Base-by-base conservation (phyloP, 2,797 vertebrate genomes). In the Buphagus erythrorhynchus region DNA sequence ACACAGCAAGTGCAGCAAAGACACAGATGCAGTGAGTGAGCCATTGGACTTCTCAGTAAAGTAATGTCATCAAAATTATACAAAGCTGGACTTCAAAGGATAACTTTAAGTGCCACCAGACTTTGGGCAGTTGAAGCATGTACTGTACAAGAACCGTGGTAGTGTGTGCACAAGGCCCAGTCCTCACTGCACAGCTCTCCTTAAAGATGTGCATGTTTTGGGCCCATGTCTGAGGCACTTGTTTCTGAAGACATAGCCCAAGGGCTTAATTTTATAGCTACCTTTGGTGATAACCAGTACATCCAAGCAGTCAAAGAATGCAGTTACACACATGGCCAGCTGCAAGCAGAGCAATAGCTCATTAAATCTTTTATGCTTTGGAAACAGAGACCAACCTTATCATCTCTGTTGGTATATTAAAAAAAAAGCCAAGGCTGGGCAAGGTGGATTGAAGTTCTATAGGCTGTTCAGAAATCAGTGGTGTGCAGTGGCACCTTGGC, bases 191-290 rank as follows among this genome's bases (percentile, higher is more conserved):
- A 62, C 66, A 82, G 55, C 48, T 63, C 43, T 51, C 62, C 76
- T 65, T 43, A 22, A 40, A 46, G 85, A 73, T 49, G 40, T 81
- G 66, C 46, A n/a, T 84, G 46, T 58, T 83, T 86, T 93, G 49
- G 65, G 80, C 58, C 29, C 29, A 10, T 14, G 72, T 63, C 29
- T 63, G 77, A 88, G 84, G 35, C 86, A 97, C 88, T 63, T 97
- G 76, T 67, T 95, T 88, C 82, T 74, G 67, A 89, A 94, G 80
- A 79, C 0, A 1, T 36, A 69, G 45, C 88, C 59, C 45, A 22
- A 18, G 74, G 90, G 67, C 57, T 85, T 74, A 82, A 49, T 82
- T 96, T 97, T 97, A 95, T 76, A 93, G 86, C 90, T 92, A 21
- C 42, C 61, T 75, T 77, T 69, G 36, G 74, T 79, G 93, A 96